Percentiles rank a stretch among this genome's conserved stretches.
Conservation (phyloP, 2,113 vertebrate genomes). For the Aegithalos caudatus region DNA sequence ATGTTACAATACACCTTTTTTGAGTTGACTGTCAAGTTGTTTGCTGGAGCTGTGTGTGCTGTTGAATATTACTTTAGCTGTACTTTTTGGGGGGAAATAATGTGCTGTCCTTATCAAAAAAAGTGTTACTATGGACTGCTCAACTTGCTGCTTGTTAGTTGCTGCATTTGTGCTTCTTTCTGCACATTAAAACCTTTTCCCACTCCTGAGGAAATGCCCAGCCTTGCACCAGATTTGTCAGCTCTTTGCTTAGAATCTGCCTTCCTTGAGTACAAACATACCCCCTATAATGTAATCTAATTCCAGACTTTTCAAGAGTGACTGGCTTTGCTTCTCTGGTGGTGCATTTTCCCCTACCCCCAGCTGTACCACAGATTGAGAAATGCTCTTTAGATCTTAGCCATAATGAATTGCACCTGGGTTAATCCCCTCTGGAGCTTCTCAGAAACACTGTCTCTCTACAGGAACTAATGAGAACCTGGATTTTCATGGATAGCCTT, state of each 20-base stretch:
- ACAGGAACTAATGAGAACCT: background rate
- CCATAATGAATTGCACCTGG: no score
- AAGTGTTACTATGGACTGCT: background rate
- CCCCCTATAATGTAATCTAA: background rate
- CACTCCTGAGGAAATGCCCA: fast-evolving
- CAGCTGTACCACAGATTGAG: fast-evolving
- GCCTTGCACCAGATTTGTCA: background rate
- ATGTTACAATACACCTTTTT: background rate
- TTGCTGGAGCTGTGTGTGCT: background rate
- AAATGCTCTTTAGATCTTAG: background rate
- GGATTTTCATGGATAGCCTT: background rate
- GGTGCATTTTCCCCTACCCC: background rate
- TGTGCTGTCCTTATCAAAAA: background rate
- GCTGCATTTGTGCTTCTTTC: background rate
- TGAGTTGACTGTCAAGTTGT: background rate
- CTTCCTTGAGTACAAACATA: background rate
- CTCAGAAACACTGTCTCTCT: background rate
- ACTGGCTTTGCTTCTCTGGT: background rate
- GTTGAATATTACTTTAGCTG: background rate
- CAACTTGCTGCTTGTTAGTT: background rate
- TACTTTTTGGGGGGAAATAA: background rate
- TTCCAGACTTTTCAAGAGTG: background rate
- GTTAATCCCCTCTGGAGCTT: background rate
- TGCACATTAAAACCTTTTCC: fast-evolving
- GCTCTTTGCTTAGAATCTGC: background rate